phyloP scores from a whole-genome alignment of 2,888 invertebrate genomes.

The Apantesis nais region DNA sequence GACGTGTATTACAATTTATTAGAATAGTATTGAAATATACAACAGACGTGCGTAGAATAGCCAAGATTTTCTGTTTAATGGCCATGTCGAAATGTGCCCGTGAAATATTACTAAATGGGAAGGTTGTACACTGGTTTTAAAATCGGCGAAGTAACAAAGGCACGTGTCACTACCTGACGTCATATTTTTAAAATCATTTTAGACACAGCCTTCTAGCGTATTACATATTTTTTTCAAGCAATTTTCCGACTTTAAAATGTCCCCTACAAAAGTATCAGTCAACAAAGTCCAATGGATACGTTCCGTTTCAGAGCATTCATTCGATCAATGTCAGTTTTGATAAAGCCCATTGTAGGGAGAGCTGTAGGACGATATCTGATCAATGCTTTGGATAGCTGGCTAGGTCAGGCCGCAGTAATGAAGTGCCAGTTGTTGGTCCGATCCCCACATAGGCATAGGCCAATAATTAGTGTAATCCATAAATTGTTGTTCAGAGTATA shows the following conservation, averaged over 20 bases:
- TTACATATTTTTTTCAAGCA: background rate
- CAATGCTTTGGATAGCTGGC: conserved; percentile 29
- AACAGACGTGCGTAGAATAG: conserved; percentile 31
- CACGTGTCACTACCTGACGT: too few species aligned
- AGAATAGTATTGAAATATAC: conserved; percentile 35
- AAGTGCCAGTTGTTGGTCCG: too few species aligned
- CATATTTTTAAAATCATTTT: conserved; percentile 24
- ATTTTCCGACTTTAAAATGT: background rate
- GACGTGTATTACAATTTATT: conserved; percentile 50
- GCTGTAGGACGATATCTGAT: conserved; percentile 28
- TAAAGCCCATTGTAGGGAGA: conserved; percentile 12
- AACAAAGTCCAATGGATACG: background rate
- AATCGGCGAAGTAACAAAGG: conserved; percentile 34
- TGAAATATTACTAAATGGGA: conserved; percentile 39
- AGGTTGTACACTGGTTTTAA: conserved; percentile 38
- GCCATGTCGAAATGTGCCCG: conserved; percentile 33
- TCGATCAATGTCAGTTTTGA: conserved; percentile 24
- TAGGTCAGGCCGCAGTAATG: conserved; percentile 45
- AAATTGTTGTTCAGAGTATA: too few species aligned
- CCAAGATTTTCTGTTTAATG: conserved; percentile 38
- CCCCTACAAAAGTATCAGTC: background rate
- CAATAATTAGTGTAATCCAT: too few species aligned
- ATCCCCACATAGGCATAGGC: too few species aligned
- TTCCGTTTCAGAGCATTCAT: conserved; percentile 6
- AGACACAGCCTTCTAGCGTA: conserved; percentile 20